Conservation (phyloP, 2,888 invertebrate genomes). For the Archips crataeganus region DNA sequence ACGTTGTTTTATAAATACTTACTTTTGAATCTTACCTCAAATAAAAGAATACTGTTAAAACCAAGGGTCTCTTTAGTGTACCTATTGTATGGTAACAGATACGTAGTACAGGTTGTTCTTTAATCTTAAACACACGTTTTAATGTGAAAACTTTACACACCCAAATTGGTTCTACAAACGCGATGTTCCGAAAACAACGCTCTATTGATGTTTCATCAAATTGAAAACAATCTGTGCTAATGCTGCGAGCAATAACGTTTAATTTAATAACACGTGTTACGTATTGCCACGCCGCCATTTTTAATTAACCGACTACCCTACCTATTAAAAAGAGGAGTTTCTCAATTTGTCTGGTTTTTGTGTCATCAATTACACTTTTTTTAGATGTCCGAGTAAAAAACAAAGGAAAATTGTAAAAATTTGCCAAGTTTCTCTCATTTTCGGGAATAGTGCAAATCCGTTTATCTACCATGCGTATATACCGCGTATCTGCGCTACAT, state of each 20-base stretch:
- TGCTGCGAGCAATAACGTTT: not conserved
- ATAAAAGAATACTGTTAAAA: not conserved
- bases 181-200: not conserved
- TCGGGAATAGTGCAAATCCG: no score
- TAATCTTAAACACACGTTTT: not conserved
- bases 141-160: constrained; percentile 7
- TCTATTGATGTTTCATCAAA: not conserved
- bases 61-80: no score
- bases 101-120: not conserved
- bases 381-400: no score
- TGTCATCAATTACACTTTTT: no score
- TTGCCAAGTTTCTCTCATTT: no score
- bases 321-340: not conserved
- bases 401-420: no score
- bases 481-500: no score
- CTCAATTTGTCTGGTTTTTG: not conserved
- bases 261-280: constrained; percentile 1
- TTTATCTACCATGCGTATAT: no score
- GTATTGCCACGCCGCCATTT: not conserved
- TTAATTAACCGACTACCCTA: not conserved
- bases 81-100: not conserved
- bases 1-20: no score
- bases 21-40: no score
- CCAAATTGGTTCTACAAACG: constrained; percentile 6
- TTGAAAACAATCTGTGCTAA: not conserved